A percentile compares a stretch with the other conserved stretches of the same genome.
Evolutionary conservation across 2,113 vertebrate genomes (phyloP).

Genomic region (Petaurus breviceps): DNA sequence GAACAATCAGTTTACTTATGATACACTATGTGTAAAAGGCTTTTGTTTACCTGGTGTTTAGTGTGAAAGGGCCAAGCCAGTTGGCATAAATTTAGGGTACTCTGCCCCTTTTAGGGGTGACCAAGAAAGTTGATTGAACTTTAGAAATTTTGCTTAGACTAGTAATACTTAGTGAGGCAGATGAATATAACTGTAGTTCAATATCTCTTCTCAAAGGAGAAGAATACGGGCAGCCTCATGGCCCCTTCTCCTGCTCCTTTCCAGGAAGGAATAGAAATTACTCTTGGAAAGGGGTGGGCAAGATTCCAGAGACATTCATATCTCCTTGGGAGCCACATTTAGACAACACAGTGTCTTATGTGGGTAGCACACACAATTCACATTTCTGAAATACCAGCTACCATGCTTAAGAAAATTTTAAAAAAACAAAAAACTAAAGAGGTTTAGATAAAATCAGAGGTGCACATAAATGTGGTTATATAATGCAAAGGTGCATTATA

Average conservation of each 20-base stretch:
- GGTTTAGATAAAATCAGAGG: neutral
- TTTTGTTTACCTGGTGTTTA: neutral
- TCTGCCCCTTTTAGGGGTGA: neutral
- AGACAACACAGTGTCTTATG: neutral
- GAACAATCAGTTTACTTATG: neutral
- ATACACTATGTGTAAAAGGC: neutral
- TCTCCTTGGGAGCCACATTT: neutral
- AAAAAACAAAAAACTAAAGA: neutral
- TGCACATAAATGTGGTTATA: neutral
- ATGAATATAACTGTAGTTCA: neutral
- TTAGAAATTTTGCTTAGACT: neutral
- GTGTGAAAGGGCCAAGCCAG: neutral
- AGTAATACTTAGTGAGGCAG: neutral
- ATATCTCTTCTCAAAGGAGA: neutral
- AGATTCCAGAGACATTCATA: neutral
- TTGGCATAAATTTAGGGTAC: neutral
- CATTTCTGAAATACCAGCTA: neutral
- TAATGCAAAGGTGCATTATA: neutral
- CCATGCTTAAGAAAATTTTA: neutral
- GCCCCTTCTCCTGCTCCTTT: too few species aligned
- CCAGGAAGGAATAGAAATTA: neutral
- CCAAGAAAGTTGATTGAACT: neutral
- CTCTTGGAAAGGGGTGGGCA: neutral
- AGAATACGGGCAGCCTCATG: too few species aligned
- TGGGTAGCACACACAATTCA: neutral